Evolutionary conservation across 2,888 invertebrate genomes (phyloP).

Genomic region (Conus canariensis): DNA sequence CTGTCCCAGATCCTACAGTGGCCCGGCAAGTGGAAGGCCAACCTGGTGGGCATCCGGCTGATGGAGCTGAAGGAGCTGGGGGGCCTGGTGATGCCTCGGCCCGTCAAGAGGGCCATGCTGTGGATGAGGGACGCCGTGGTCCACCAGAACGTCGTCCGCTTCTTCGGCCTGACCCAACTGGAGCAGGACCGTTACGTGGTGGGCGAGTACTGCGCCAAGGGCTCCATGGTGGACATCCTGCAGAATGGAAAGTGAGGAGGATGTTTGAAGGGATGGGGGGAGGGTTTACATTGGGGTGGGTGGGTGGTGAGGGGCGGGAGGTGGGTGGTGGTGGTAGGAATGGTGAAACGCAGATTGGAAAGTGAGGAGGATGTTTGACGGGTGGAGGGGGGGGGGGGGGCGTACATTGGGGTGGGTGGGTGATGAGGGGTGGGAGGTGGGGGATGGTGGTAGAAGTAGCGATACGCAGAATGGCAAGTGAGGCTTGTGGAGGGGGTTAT

Average conservation of each 20-base stretch:
- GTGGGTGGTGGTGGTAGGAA: no score
- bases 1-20: constrained; percentile 62
- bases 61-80: constrained; percentile 54
- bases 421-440: no score
- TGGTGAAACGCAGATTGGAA: no score
- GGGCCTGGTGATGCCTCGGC: constrained; percentile 1
- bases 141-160: constrained; percentile 68
- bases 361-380: no score
- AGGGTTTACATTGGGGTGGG: no score
- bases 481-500: no score
- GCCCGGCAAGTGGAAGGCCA: constrained; percentile 67
- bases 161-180: constrained; percentile 70
- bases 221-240: constrained; percentile 68
- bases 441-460: no score
- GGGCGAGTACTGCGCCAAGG: constrained; percentile 69
- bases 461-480: no score
- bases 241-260: constrained; percentile 59
- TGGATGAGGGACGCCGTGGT: constrained; percentile 65
- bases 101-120: constrained; percentile 60
- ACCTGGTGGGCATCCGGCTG: constrained; percentile 61
- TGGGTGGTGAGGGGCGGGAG: no score
- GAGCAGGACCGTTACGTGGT: constrained; percentile 61
- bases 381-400: no score
- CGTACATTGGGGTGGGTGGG: no score
- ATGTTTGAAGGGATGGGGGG: neutral